Evolutionary conservation across 2,113 vertebrate genomes (phyloP).

Genomic region (Oophaga pumilio): DNA sequence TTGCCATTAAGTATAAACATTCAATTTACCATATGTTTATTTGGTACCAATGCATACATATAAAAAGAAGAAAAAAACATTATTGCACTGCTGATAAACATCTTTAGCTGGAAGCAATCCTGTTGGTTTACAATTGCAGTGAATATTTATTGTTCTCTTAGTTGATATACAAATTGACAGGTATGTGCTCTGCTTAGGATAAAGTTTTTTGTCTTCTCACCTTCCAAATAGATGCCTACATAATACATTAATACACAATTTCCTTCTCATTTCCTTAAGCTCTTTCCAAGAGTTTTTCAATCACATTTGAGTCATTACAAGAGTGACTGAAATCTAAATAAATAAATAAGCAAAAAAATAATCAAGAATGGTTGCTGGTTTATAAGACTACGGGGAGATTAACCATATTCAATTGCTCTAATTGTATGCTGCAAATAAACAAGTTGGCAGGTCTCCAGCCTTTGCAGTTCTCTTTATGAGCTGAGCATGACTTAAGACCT

Average conservation of each 20-base stretch:
- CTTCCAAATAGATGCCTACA: constrained; percentile 16
- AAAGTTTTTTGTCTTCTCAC: constrained; percentile 25
- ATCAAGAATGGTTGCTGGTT: constrained; percentile 31
- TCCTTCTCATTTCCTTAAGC: constrained; percentile 41
- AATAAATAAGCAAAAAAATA: constrained; percentile 28
- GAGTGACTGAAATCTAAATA: constrained; percentile 10
- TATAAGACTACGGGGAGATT: constrained; percentile 44
- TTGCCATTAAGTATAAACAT: constrained; percentile 3
- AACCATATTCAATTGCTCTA: constrained; percentile 45
- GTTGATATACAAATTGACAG: constrained; percentile 34
- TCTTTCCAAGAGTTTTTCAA: constrained; percentile 43
- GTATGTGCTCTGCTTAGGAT: constrained; percentile 32
- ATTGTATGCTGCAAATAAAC: constrained; percentile 47
- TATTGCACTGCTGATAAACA: constrained; percentile 19
- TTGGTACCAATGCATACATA: neutral
- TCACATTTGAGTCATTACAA: constrained; percentile 33
- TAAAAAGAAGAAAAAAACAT: neutral
- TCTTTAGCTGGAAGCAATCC: constrained; percentile 23
- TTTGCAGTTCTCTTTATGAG: constrained; percentile 42
- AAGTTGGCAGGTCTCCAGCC: constrained; percentile 37
- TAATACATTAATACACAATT: constrained; percentile 24
- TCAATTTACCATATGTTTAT: constrained; percentile 27
- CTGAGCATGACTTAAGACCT: constrained; percentile 44
- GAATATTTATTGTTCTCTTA: constrained; percentile 24
- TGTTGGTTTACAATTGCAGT: constrained; percentile 17